A percentile compares a stretch with the other conserved stretches of the same genome.
These are phyloP conservation scores for Gavia stellata DNA, from an alignment of 2,113 vertebrate genomes.

Conservation along the genomic window DNA sequence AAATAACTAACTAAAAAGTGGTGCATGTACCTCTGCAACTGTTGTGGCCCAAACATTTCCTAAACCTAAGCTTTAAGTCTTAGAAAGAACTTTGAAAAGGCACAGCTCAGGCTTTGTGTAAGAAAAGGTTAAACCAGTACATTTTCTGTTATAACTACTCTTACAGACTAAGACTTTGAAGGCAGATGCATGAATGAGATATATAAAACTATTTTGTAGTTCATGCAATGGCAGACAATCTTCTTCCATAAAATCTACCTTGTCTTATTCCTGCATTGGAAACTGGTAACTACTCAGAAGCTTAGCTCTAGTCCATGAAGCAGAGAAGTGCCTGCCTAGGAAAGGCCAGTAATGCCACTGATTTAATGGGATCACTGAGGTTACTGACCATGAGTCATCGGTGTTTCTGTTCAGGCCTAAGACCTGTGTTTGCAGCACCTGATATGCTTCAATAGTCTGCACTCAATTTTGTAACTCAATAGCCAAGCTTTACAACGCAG, in stretches of 20 bases:
- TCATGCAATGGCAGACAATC: background rate
- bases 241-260: background rate
- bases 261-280: background rate
- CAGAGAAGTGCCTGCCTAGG: background rate
- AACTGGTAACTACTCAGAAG: background rate
- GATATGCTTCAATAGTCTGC: background rate
- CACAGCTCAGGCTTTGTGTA: background rate
- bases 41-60: background rate
- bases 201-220: background rate
- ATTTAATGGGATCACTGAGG: background rate
- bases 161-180: background rate
- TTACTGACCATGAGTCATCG: rapidly evolving
- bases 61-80: background rate
- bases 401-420: background rate
- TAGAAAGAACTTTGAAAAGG: background rate
- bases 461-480: background rate
- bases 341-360: background rate
- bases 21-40: background rate
- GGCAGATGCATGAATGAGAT: background rate
- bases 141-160: background rate
- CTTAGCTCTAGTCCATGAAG: background rate
- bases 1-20: background rate
- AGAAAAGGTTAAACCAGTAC: background rate
- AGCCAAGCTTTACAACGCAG: background rate
- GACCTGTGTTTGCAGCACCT: background rate